A percentile compares a stretch with the other conserved stretches of the same genome.
phyloP scores from a whole-genome alignment of 2,888 invertebrate species.

The Drosophila kanekoi region DNA sequence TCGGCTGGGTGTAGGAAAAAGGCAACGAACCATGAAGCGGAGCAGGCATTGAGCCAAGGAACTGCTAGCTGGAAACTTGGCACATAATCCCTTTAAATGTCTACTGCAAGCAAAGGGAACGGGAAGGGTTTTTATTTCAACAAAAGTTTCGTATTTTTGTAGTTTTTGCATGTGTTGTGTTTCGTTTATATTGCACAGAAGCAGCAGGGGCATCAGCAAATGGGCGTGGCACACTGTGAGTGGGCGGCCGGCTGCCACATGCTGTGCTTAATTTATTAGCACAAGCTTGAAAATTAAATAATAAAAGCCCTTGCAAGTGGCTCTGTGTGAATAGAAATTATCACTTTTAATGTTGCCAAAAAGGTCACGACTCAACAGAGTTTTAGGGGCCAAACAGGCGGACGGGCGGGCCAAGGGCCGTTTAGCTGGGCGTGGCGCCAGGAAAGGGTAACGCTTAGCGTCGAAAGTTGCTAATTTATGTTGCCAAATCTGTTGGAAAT shows the following conservation, averaged over 20 bases:
- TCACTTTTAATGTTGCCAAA: constrained; percentile 78
- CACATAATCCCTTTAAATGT: constrained; percentile 67
- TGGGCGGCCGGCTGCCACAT: constrained; percentile 53
- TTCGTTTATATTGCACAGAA: constrained; percentile 41
- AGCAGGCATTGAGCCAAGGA: constrained; percentile 54
- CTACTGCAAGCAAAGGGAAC: constrained; percentile 8
- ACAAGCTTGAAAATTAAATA: constrained; percentile 72
- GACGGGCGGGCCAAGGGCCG: constrained; percentile 17
- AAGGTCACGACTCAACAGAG: constrained; percentile 66
- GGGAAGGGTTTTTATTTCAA: constrained; percentile 47
- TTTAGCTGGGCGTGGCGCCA: constrained; percentile 62
- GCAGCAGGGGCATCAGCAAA: constrained; percentile 2
- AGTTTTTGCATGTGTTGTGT: constrained; percentile 66
- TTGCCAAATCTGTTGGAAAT: constrained; percentile 73
- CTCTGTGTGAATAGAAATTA: constrained; percentile 71
- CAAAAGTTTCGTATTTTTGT: constrained; percentile 46
- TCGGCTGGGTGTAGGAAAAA: constrained; percentile 1
- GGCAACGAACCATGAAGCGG: constrained; percentile 39
- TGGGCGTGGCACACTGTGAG: constrained; percentile 41
- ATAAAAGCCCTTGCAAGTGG: constrained; percentile 75
- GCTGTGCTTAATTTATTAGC: constrained; percentile 76
- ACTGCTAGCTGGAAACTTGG: constrained; percentile 54
- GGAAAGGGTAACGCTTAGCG: constrained; percentile 13
- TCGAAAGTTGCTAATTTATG: constrained; percentile 68
- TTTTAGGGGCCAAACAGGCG: neutral